Conservation (phyloP, 1,140 invertebrate species). For the Tetraneura akinire region DNA sequence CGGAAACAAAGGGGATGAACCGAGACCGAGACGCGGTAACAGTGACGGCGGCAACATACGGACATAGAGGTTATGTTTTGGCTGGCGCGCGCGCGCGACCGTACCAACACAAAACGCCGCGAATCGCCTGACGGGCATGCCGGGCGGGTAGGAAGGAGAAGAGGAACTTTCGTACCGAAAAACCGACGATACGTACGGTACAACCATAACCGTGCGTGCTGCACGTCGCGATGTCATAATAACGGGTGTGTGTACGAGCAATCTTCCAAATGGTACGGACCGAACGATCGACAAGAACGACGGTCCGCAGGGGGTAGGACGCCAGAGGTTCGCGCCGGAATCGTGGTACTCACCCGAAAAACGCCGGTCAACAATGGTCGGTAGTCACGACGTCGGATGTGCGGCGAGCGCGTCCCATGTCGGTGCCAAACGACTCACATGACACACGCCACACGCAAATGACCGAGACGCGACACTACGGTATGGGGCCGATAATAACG, state of each 20-base stretch:
- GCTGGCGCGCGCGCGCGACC: constrained; percentile 35
- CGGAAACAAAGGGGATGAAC: constrained; percentile 19
- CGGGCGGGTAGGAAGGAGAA: background rate
- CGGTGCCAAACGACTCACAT: too few species aligned
- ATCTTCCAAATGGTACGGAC: too few species aligned
- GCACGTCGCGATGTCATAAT: background rate
- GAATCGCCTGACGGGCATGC: background rate
- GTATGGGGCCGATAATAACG: too few species aligned
- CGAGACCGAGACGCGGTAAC: constrained; percentile 10
- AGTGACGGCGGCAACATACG: background rate
- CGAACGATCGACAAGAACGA: too few species aligned
- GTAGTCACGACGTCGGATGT: background rate
- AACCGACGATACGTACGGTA: background rate
- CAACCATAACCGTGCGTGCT: background rate
- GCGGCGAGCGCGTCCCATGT: constrained; percentile 2
- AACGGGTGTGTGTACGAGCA: background rate
- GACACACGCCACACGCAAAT: background rate
- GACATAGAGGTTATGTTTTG: constrained; percentile 49
- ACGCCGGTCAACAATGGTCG: background rate
- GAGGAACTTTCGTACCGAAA: background rate
- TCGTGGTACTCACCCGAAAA: background rate
- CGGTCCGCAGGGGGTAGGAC: too few species aligned
- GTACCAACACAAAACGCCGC: constrained; percentile 32
- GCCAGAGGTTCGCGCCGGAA: background rate
- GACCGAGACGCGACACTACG: background rate